These are phyloP conservation scores for Dione juno DNA, from an alignment of 2,888 invertebrate species.

Conservation along the genomic window DNA sequence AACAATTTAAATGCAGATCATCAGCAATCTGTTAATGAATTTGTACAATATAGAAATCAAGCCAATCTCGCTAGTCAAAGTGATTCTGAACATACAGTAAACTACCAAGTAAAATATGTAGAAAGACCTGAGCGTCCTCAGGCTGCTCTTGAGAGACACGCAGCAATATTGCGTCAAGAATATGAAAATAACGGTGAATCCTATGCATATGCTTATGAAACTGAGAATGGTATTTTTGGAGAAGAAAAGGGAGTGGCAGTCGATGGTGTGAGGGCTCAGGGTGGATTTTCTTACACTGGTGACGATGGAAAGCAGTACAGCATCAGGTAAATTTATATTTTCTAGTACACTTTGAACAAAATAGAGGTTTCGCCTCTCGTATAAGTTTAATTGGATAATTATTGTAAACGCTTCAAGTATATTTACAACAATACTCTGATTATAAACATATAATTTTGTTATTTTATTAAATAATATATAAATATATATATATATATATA, in stretches of 20 bases:
- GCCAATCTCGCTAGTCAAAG: constrained; percentile 35
- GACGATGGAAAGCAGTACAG: constrained; percentile 76
- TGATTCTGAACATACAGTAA: constrained; percentile 27
- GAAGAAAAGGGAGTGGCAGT: constrained; percentile 74
- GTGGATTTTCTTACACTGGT: constrained; percentile 73
- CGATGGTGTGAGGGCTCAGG: constrained; percentile 74
- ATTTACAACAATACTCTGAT: no score
- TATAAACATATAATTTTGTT: no score
- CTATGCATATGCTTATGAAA: constrained; percentile 71
- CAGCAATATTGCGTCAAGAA: constrained; percentile 71
- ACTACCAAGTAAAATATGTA: constrained; percentile 46
- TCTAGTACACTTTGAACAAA: no score
- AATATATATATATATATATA: no score
- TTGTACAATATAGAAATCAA: constrained; percentile 23
- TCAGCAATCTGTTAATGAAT: constrained; percentile 18
- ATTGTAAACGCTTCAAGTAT: no score
- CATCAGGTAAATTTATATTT: constrained; percentile 58
- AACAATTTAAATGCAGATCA: not conserved
- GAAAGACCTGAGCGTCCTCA: constrained; percentile 66
- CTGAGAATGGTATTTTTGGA: constrained; percentile 74
- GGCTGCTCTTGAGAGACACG: constrained; percentile 69
- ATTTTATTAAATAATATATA: no score
- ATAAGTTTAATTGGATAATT: no score
- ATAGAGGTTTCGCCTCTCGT: no score
- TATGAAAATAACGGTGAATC: constrained; percentile 70